Conservation (phyloP, 2,888 invertebrate species). For the Megamerina dolium region DNA sequence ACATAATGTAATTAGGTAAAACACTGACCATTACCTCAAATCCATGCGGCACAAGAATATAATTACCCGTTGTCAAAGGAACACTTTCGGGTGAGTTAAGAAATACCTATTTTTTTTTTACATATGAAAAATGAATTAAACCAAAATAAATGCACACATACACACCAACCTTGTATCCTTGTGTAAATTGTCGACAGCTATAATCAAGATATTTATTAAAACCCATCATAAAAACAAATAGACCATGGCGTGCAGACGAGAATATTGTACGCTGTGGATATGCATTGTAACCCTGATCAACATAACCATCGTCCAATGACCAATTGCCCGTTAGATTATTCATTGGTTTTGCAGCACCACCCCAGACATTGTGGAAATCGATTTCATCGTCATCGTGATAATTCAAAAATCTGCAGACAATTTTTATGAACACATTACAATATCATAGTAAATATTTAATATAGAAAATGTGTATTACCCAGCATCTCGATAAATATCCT, state of each 20-base stretch:
- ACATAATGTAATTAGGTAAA: slow-evolving; percentile 68
- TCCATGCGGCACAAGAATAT: slow-evolving; percentile 42
- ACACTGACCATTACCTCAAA: slow-evolving; percentile 62
- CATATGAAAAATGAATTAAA: too few species aligned
- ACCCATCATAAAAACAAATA: slow-evolving; percentile 58
- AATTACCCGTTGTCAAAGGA: slow-evolving; percentile 43
- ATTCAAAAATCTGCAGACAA: slow-evolving; percentile 7
- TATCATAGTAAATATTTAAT: neutral
- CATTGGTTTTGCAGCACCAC: slow-evolving; percentile 22
- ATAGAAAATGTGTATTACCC: slow-evolving; percentile 9
- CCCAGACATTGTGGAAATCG: slow-evolving; percentile 35
- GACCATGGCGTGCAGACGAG: slow-evolving; percentile 60
- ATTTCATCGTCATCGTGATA: slow-evolving; percentile 33
- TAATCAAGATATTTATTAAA: slow-evolving; percentile 61
- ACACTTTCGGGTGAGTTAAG: slow-evolving; percentile 46
- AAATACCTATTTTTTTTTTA: slow-evolving; percentile 38
- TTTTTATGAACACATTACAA: neutral
- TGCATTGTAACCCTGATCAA: slow-evolving; percentile 53
- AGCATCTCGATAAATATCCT: slow-evolving; percentile 40
- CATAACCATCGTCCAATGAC: slow-evolving; percentile 61
- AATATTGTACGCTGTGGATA: slow-evolving; percentile 63
- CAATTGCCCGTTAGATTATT: slow-evolving; percentile 48
- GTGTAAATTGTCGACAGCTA: slow-evolving; percentile 64
- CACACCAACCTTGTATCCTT: slow-evolving; percentile 59
- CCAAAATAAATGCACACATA: neutral